Base-by-base conservation (phyloP, 2,888 invertebrate genomes). In the Halictus ligatus region DNA sequence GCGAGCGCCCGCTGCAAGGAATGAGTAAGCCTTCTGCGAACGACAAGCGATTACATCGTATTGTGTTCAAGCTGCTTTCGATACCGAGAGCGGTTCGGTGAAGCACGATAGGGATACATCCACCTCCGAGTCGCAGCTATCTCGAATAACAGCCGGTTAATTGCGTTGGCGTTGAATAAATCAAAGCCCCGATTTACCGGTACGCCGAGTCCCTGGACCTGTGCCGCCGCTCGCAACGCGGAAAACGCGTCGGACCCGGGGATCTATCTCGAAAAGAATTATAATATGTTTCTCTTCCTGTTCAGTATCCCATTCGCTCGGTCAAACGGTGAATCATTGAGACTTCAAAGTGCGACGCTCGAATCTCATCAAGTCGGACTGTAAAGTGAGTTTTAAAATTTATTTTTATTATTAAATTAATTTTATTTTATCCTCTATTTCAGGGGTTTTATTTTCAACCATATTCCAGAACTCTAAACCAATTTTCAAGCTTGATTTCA, bases 81-180 rank as follows among this genome's bases (percentile, higher is more conserved):
- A 75, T 48, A 54, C 29, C 46, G 10, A 21, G 50, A 50, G 46
- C 75, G 69, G 69, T 58, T 58, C 73, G 73, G 13, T n/a, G 73
- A 73, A 73, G 48, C 77, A 35, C 77, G 77, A 77, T 69, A 77
- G 35, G 67, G 77, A 60, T 25, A 58, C 75, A 54, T 58, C 69
- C 40, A 64, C 75, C 43, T 64, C 54, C 75, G 60, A 60, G 60
- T 43, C 18, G 75, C 60, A 60, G 58, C 43, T 60, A 75, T 60
- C 60, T 60, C 75, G 73, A 29, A n/a, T 48, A 46, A 73, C 73
- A 48, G 43, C 25, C 48, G 60, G 58, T 75, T 75, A 75, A 75
- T 75, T 75, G 58, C 60, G 60, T 29, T 77, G 46, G 43, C 67
- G 46, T 46, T 21, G 67, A 35, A 48, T 64, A 46, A 64, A 69